A percentile compares a stretch with the other conserved stretches of the same genome.
These are phyloP conservation scores for Anorthoa munda DNA, from an alignment of 2,888 invertebrate genomes.

Conservation along the genomic window DNA sequence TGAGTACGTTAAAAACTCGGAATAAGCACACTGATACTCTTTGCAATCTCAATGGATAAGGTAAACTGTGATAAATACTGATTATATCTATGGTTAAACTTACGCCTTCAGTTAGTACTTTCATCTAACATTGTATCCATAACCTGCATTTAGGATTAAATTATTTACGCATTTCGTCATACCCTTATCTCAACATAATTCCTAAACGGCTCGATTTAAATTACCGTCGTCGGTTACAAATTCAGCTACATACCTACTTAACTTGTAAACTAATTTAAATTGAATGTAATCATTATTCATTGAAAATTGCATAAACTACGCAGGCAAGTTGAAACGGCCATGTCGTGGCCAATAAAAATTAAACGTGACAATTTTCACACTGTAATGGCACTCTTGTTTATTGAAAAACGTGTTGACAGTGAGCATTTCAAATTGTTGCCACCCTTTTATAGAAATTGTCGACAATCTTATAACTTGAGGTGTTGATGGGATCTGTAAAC, in stretches of 20 bases:
- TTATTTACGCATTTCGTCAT: constrained; percentile 61
- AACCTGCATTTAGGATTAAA: constrained; percentile 38
- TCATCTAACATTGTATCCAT: constrained; percentile 33
- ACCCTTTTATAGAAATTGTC: constrained; percentile 55
- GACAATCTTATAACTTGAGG: constrained; percentile 60
- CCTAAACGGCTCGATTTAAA: constrained; percentile 60
- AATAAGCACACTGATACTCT: no score
- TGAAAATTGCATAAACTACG: constrained; percentile 64
- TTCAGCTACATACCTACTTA: constrained; percentile 57
- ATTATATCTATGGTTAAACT: constrained; percentile 4
- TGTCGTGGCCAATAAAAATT: constrained; percentile 73
- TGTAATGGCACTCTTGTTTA: constrained; percentile 52
- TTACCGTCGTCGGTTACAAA: constrained; percentile 52
- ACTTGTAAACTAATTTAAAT: constrained; percentile 64
- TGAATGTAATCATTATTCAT: constrained; percentile 68
- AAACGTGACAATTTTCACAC: constrained; percentile 64
- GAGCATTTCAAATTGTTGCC: constrained; percentile 55
- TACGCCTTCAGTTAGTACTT: constrained; percentile 31
- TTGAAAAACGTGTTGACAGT: constrained; percentile 59
- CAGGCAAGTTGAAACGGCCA: constrained; percentile 57
- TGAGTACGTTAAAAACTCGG: no score
- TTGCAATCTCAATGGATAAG: background rate
- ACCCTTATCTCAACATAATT: constrained; percentile 63
- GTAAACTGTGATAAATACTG: background rate
- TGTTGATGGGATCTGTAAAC: constrained; percentile 68